Evolutionary conservation across 1,140 invertebrate species (phyloP).

Genomic region (Musca domestica): DNA sequence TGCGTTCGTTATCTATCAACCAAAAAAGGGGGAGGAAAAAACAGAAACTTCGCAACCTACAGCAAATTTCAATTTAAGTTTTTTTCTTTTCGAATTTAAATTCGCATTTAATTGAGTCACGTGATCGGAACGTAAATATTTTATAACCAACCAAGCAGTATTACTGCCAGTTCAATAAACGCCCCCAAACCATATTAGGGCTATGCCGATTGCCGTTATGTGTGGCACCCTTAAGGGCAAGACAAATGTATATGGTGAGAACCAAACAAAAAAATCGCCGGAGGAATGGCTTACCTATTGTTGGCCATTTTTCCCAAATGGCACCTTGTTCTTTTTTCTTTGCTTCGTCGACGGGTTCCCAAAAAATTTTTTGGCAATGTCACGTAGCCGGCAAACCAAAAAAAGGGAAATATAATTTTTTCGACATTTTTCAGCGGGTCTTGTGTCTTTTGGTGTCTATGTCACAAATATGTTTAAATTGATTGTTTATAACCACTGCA

Average conservation of each 20-base stretch:
- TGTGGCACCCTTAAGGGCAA: background rate
- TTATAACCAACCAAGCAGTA: too few species aligned
- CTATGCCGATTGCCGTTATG: background rate
- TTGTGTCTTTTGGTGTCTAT: background rate
- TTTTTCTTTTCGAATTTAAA: background rate
- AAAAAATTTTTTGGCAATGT: conserved; percentile 11
- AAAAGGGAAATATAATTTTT: background rate
- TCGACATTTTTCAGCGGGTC: background rate
- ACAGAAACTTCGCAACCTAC: background rate
- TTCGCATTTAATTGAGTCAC: conserved; percentile 13
- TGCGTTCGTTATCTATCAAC: background rate
- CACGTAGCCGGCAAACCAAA: conserved; percentile 3
- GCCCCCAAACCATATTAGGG: background rate
- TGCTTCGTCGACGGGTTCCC: too few species aligned
- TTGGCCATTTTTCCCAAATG: too few species aligned
- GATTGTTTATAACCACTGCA: conserved; percentile 19
- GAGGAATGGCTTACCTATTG: too few species aligned
- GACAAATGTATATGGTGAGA: background rate
- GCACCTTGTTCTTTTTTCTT: too few species aligned
- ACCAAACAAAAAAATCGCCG: too few species aligned
- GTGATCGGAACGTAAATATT: background rate
- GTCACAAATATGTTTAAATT: background rate
- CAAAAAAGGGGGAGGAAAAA: background rate
- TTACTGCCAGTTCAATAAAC: conserved; percentile 2
- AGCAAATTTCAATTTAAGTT: too few species aligned